A percentile compares a stretch with the other conserved stretches of the same genome.
phyloP scores from a whole-genome alignment of 2,888 invertebrate species.

The Drepanosiphum platanoidis region DNA sequence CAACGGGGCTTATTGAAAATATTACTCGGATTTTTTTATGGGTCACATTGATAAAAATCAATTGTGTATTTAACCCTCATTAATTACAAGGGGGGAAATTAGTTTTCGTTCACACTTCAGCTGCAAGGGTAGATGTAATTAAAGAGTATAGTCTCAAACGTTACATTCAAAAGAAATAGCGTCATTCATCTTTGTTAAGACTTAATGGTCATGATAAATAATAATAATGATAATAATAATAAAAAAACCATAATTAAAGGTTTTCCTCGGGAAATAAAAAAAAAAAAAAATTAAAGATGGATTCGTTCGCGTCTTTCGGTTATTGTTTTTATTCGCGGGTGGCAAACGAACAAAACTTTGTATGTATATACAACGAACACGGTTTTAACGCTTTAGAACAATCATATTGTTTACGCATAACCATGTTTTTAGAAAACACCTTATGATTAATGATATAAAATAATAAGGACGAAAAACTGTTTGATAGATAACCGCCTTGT shows the following conservation, averaged over 20 bases:
- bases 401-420: background rate
- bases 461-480: background rate
- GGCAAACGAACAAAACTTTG: conserved; percentile 19
- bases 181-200: conserved; percentile 11
- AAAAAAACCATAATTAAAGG: too few relatives aligned
- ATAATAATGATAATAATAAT: background rate
- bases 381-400: conserved; percentile 2
- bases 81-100: conserved; percentile 3
- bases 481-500: background rate
- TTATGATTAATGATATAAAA: conserved; percentile 37
- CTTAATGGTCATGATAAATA: background rate
- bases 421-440: conserved; percentile 14
- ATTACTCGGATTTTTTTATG: conserved; percentile 24
- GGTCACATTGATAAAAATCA: background rate
- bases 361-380: background rate
- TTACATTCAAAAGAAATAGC: background rate
- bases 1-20: background rate
- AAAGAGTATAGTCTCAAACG: background rate
- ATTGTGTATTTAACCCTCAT: conserved; percentile 12
- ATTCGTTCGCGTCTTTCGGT: background rate
- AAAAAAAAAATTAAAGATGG: conserved; percentile 10
- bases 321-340: conserved; percentile 31
- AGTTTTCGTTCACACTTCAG: background rate
- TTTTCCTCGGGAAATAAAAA: background rate
- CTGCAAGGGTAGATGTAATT: background rate